A percentile compares a stretch with the other conserved stretches of the same genome.
These are phyloP conservation scores for Amorpha juglandis DNA, from an alignment of 2,888 invertebrate genomes.

Conservation along the genomic window DNA sequence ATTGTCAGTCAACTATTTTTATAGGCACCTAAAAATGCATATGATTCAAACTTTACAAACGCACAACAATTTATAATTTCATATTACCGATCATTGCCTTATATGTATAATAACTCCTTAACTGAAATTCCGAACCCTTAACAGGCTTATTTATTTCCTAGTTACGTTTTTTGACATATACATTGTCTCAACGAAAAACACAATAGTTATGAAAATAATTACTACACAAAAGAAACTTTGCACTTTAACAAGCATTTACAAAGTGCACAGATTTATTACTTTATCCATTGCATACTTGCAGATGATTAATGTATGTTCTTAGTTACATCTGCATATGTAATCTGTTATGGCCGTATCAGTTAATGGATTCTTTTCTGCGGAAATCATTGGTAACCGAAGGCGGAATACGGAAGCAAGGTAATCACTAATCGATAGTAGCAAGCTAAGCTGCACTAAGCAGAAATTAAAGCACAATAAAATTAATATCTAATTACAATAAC, in stretches of 20 bases:
- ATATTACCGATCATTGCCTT: background rate
- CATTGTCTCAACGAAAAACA: background rate
- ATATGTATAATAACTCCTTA: background rate
- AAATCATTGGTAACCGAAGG: conserved; percentile 7
- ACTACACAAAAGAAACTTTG: background rate
- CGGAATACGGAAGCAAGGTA: conserved; percentile 19
- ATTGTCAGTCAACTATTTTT: too few relatives aligned
- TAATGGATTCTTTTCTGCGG: conserved; percentile 15
- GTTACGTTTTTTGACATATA: conserved; percentile 5
- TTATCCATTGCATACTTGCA: conserved; percentile 2
- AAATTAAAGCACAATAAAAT: background rate
- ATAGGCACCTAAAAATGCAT: too few relatives aligned
- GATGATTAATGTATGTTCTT: conserved; percentile 12
- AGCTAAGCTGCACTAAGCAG: background rate
- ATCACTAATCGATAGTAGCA: background rate
- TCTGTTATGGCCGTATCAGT: conserved; percentile 1
- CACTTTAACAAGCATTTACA: conserved; percentile 9
- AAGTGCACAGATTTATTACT: conserved; percentile 1
- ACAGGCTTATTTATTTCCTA: conserved; percentile 7
- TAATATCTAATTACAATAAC: too few relatives aligned
- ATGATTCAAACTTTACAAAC: too few relatives aligned
- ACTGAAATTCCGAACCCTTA: conserved; percentile 3
- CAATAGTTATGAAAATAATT: conserved; percentile 11
- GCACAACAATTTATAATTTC: too few relatives aligned
- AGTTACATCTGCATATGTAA: conserved; percentile 2